Evolutionary conservation across 2,888 invertebrate species (phyloP).

Genomic region (Clusia tigrina): DNA sequence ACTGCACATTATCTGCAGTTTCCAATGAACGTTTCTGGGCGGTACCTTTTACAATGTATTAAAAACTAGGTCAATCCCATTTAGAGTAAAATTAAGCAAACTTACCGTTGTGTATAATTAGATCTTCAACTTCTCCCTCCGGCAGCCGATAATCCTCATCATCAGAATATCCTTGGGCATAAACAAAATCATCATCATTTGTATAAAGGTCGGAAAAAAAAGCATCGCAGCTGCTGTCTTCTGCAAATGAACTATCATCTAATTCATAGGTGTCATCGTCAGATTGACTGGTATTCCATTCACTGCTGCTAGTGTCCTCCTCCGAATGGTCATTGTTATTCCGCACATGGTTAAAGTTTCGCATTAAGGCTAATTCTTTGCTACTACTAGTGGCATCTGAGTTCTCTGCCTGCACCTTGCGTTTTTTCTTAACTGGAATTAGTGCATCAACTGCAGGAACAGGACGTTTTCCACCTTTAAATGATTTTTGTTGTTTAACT

Average conservation of each 20-base stretch:
- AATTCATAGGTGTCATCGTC: constrained; percentile 26
- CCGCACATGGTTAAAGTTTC: neutral
- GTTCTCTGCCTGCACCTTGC: too few relatives aligned
- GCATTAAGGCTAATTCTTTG: too few relatives aligned
- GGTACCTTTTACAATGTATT: constrained; percentile 41
- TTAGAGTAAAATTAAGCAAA: neutral
- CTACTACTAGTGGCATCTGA: too few relatives aligned
- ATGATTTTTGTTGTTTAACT: too few relatives aligned
- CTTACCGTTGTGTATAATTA: constrained; percentile 46
- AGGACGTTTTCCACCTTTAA: too few relatives aligned
- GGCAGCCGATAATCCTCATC: constrained; percentile 40
- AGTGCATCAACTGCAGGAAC: too few relatives aligned
- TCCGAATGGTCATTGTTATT: neutral
- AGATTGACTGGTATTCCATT: too few relatives aligned
- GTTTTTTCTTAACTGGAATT: too few relatives aligned
- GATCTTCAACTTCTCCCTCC: constrained; percentile 43
- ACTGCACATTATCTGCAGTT: constrained; percentile 36
- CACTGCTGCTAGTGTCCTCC: too few relatives aligned
- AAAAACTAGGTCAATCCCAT: neutral
- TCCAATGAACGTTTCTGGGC: constrained; percentile 45
- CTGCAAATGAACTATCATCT: constrained; percentile 33
- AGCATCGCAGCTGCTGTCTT: constrained; percentile 29
- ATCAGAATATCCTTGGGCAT: constrained; percentile 19
- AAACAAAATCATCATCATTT: neutral
- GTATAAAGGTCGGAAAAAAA: neutral